phyloP scores from a whole-genome alignment of 2,113 vertebrate species.

The Crotalus horridus region DNA sequence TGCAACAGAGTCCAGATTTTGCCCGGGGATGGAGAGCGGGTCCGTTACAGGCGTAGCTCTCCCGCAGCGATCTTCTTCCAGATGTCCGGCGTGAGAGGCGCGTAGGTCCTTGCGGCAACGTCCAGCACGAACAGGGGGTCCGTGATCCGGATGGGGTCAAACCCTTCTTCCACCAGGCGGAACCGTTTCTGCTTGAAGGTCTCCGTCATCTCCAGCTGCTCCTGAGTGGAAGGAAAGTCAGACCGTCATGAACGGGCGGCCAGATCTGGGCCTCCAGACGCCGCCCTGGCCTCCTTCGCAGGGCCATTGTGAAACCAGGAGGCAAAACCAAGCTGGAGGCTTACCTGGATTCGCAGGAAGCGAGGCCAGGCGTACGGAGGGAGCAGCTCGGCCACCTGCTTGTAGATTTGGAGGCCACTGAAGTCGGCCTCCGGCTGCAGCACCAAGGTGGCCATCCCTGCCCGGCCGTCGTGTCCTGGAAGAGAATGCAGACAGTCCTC shows the following conservation, averaged over 20 bases:
- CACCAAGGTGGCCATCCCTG: constrained; percentile 82
- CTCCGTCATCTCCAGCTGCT: constrained; percentile 74
- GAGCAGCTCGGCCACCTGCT: constrained; percentile 68
- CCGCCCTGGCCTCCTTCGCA: background rate
- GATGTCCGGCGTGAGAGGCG: constrained; percentile 60
- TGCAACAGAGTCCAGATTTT: background rate
- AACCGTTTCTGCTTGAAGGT: constrained; percentile 86
- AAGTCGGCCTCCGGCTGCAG: constrained; percentile 65
- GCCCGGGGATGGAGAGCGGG: fast-evolving
- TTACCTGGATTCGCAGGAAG: constrained; percentile 64
- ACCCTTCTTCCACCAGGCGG: constrained; percentile 74
- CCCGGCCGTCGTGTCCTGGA: constrained; percentile 82
- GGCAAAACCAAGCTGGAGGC: background rate
- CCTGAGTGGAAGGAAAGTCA: constrained; percentile 50
- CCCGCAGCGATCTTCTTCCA: constrained; percentile 71
- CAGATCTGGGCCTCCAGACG: background rate
- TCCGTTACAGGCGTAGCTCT: constrained; percentile 67
- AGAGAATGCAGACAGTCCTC: fast-evolving
- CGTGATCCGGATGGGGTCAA: constrained; percentile 56
- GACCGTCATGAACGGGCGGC: fast-evolving
- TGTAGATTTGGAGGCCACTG: constrained; percentile 66
- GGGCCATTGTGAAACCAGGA: background rate
- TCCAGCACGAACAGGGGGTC: constrained; percentile 77
- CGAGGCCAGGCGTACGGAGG: constrained; percentile 68
- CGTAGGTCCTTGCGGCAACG: constrained; percentile 59